Evolutionary conservation across 2,888 invertebrate species (phyloP).

Genomic region (Tipula unca): DNA sequence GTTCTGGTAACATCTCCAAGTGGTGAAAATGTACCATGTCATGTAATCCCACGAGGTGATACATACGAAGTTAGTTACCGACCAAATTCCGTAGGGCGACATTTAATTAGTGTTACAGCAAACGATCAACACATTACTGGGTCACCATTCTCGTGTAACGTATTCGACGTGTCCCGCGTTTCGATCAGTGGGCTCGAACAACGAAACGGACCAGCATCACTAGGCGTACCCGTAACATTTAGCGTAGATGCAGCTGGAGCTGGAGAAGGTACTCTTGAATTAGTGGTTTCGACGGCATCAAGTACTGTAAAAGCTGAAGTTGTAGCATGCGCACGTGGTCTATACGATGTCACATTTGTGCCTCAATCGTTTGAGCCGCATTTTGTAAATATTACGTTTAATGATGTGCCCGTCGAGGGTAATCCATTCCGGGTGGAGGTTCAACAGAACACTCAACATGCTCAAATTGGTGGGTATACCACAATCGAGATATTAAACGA

Average conservation of each 20-base stretch:
- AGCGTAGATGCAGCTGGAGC: conserved; percentile 93
- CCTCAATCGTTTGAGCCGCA: conserved; percentile 85
- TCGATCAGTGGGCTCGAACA: conserved; percentile 59
- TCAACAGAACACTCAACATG: conserved; percentile 60
- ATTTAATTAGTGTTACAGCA: conserved; percentile 71
- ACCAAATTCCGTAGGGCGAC: conserved; percentile 80
- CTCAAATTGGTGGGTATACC: conserved; percentile 54
- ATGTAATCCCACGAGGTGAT: conserved; percentile 56
- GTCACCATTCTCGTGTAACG: conserved; percentile 89
- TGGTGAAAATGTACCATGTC: conserved; percentile 68
- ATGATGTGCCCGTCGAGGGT: conserved; percentile 83
- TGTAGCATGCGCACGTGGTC: conserved; percentile 76
- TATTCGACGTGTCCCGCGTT: conserved; percentile 83
- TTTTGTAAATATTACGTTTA: conserved; percentile 89
- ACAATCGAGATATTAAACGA: conserved; percentile 55
- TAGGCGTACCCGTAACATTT: conserved; percentile 82
- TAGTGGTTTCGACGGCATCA: conserved; percentile 83
- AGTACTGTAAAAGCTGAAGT: conserved; percentile 87
- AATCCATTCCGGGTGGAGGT: conserved; percentile 82
- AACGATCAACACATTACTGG: conserved; percentile 81
- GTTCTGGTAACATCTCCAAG: conserved; percentile 74
- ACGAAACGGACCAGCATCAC: conserved; percentile 40
- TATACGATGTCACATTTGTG: conserved; percentile 87
- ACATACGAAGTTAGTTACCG: conserved; percentile 71
- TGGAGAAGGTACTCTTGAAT: conserved; percentile 85